phyloP scores from a whole-genome alignment of 1,140 invertebrate genomes.

The Elymnias hypermnestra region DNA sequence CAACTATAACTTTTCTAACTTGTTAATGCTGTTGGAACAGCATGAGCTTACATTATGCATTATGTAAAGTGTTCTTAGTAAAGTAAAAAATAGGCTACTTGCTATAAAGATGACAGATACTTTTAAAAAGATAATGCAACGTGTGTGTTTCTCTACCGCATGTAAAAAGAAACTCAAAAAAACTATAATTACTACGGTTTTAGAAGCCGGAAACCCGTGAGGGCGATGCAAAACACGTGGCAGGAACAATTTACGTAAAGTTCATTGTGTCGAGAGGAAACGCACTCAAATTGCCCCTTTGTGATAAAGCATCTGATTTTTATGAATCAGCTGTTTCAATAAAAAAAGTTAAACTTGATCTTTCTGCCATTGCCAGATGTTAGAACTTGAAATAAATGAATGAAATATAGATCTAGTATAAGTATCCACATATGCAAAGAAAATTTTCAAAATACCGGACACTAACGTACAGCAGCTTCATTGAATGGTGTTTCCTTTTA shows the following conservation, averaged over 20 bases:
- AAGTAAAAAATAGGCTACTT: neutral
- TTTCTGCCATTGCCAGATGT: neutral
- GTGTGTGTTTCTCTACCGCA: neutral
- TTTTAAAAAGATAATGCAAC: neutral
- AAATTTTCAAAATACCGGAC: no score
- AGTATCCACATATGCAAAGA: no score
- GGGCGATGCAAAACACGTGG: neutral
- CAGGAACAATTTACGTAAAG: neutral
- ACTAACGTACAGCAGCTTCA: no score
- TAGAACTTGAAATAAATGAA: no score
- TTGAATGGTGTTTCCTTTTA: no score
- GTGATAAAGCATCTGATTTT: neutral
- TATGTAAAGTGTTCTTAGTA: no score
- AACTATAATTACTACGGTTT: neutral
- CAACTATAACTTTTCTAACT: no score
- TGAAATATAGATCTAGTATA: no score
- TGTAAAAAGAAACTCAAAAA: constrained; percentile 1
- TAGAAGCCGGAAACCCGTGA: neutral
- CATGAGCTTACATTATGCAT: no score
- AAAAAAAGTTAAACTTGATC: neutral
- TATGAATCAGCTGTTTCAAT: neutral
- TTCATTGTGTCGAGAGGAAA: constrained; percentile 1
- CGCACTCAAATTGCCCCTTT: neutral
- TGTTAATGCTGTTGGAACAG: no score
- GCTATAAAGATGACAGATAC: neutral